These are phyloP conservation scores for Eonycteris spelaea DNA, from an alignment of 2,113 vertebrate genomes.

Conservation along the genomic window DNA sequence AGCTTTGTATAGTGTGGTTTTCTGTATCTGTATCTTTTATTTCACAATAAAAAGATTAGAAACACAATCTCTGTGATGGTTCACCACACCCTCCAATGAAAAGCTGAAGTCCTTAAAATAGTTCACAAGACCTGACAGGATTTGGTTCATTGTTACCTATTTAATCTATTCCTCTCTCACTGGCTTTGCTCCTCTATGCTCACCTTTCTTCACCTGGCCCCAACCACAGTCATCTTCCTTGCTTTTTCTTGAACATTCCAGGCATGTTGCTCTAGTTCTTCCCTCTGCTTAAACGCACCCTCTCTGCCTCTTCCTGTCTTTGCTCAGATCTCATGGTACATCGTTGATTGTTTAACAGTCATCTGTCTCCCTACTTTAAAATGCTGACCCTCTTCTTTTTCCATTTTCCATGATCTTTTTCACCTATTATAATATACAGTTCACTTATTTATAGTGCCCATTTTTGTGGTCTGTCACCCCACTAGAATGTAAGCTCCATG, in stretches of 20 bases:
- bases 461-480: neutral
- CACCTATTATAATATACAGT: neutral
- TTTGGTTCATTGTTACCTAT: neutral
- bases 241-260: neutral
- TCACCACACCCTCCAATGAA: accelerated
- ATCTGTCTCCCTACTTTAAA: neutral
- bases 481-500: neutral
- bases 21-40: neutral
- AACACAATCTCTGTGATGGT: neutral
- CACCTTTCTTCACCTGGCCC: neutral
- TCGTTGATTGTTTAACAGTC: neutral
- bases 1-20: neutral
- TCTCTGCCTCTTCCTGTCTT: neutral
- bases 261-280: neutral
- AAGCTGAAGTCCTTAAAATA: neutral
- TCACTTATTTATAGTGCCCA: neutral
- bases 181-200: neutral
- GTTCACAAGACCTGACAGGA: too few relatives aligned
- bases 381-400: neutral
- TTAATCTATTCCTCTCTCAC: neutral
- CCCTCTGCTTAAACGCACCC: neutral
- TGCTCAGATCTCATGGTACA: neutral
- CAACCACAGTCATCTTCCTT: neutral
- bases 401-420: neutral
- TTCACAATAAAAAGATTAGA: neutral